Conservation (phyloP, 1,140 invertebrate genomes). For the Matsumurasca onukii region DNA sequence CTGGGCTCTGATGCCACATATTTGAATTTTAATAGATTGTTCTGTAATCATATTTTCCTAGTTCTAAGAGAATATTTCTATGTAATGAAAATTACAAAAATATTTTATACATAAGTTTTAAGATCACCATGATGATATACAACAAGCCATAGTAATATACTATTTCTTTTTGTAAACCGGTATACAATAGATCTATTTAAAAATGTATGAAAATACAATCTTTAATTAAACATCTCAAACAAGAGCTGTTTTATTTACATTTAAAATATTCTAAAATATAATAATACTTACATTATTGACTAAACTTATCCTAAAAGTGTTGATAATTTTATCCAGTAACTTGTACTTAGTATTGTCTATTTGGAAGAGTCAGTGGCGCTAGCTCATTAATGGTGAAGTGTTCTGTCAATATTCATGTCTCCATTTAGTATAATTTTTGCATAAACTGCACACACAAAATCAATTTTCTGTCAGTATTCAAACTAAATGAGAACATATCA, state of each 20-base stretch:
- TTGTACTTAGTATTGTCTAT: slow-evolving; percentile 25
- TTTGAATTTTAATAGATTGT: not conserved
- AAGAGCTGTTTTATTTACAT: slow-evolving; percentile 17
- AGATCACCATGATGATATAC: slow-evolving; percentile 22
- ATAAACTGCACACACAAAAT: no score
- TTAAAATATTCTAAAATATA: slow-evolving; percentile 26
- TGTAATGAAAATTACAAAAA: slow-evolving; percentile 22
- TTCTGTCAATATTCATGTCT: not conserved
- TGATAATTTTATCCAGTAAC: slow-evolving; percentile 7
- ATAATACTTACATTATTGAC: slow-evolving; percentile 22
- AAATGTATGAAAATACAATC: slow-evolving; percentile 27
- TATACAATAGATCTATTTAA: slow-evolving; percentile 27
- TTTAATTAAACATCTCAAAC: slow-evolving; percentile 24
- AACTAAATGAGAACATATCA: not conserved
- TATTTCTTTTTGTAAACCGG: slow-evolving; percentile 25
- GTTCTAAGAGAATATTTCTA: slow-evolving; percentile 13
- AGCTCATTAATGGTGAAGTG: not conserved
- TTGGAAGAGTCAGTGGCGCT: slow-evolving; percentile 17
- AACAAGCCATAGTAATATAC: slow-evolving; percentile 21
- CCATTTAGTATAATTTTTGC: not conserved
- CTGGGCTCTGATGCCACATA: not conserved
- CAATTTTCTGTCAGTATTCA: no score
- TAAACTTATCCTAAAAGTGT: slow-evolving; percentile 6
- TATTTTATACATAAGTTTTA: slow-evolving; percentile 1
- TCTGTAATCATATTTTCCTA: not conserved